phyloP scores from a whole-genome alignment of 2,113 vertebrate species.

The Alouatta palliata region DNA sequence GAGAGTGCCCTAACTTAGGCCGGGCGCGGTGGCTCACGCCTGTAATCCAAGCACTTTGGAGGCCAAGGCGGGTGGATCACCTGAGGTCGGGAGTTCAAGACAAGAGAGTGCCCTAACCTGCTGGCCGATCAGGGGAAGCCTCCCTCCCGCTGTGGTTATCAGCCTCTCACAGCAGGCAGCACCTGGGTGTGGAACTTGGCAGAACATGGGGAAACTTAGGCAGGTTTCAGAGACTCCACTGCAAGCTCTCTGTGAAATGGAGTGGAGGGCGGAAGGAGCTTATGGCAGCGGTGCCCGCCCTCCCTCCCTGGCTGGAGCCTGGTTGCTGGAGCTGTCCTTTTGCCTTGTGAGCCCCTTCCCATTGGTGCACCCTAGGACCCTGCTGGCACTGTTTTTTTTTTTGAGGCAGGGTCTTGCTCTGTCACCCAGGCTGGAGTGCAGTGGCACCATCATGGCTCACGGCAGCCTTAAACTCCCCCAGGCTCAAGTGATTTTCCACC shows the following conservation, averaged over 20 bases:
- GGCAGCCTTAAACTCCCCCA: too few relatives aligned
- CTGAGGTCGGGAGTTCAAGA: too few relatives aligned
- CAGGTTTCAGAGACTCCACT: not conserved
- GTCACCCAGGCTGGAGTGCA: too few relatives aligned
- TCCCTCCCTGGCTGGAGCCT: not conserved
- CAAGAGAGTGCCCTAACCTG: rapidly evolving
- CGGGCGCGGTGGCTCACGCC: too few relatives aligned
- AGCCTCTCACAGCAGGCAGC: not conserved
- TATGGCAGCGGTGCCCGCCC: rapidly evolving
- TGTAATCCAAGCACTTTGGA: too few relatives aligned
- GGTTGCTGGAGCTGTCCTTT: not conserved
- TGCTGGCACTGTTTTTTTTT: not conserved
- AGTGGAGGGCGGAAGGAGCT: not conserved
- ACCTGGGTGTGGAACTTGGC: not conserved
- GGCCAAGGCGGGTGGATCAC: too few relatives aligned
- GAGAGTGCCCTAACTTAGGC: not conserved
- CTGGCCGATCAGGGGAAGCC: not conserved
- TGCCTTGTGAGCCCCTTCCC: not conserved
- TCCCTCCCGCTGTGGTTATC: not conserved
- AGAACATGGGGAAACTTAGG: not conserved
- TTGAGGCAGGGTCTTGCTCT: too few relatives aligned
- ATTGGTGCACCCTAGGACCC: rapidly evolving
- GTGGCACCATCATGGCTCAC: too few relatives aligned
- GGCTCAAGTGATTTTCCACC: too few relatives aligned
- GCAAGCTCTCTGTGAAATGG: not conserved